Percentiles rank a stretch among this genome's conserved stretches.
phyloP scores from a whole-genome alignment of 2,797 vertebrate species.

The Chromis chromis region DNA sequence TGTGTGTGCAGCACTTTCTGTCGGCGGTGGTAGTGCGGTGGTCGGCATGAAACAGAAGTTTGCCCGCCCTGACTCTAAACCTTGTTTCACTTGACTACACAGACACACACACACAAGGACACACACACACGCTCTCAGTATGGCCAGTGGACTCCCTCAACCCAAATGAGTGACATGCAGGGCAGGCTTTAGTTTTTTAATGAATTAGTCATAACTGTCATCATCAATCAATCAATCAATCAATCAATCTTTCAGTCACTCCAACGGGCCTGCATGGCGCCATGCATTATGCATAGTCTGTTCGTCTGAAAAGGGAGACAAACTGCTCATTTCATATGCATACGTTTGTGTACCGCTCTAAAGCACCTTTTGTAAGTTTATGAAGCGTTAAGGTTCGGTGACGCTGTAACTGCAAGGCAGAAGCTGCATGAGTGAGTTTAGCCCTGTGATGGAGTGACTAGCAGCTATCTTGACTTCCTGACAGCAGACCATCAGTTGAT shows the following conservation, averaged over 20 bases:
- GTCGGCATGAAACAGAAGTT: slow-evolving; percentile 65
- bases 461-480: slow-evolving; percentile 35
- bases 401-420: slow-evolving; percentile 37
- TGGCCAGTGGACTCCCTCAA: slow-evolving; percentile 46
- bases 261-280: slow-evolving; percentile 51
- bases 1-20: slow-evolving; percentile 69
- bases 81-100: slow-evolving; percentile 48
- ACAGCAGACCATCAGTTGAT: slow-evolving; percentile 29
- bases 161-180: slow-evolving; percentile 73
- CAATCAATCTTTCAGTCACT: slow-evolving; percentile 77
- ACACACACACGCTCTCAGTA: slow-evolving; percentile 3
- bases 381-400: slow-evolving; percentile 41
- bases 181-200: slow-evolving; percentile 71
- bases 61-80: slow-evolving; percentile 19
- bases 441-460: slow-evolving; percentile 39
- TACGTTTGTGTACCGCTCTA: slow-evolving; percentile 51
- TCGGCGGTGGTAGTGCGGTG: slow-evolving; percentile 67
- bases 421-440: slow-evolving; percentile 38
- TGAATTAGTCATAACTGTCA: slow-evolving; percentile 84
- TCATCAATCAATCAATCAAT: slow-evolving; percentile 84
- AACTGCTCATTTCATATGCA: slow-evolving; percentile 74
- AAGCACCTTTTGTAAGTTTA: slow-evolving; percentile 56
- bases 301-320: slow-evolving; percentile 58
- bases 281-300: slow-evolving; percentile 78
- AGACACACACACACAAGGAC: slow-evolving; percentile 18